phyloP scores from a whole-genome alignment of 2,113 vertebrate genomes.

The Psittacara wagleri region DNA sequence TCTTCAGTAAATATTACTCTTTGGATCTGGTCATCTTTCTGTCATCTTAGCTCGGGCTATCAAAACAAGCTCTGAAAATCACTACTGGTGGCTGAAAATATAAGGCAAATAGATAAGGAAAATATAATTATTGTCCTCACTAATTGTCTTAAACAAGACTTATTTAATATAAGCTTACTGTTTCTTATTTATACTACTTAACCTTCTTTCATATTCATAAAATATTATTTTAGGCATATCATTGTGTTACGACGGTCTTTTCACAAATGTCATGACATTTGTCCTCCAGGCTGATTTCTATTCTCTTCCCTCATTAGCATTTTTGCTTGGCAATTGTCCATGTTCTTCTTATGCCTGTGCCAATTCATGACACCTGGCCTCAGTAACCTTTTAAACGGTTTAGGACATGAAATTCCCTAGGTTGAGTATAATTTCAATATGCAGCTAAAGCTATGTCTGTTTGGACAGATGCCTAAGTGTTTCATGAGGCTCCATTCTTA shows the following conservation, averaged over 20 bases:
- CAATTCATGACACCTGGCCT: conserved; percentile 38
- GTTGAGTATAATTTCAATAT: background rate
- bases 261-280: conserved; percentile 62
- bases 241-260: background rate
- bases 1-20: background rate
- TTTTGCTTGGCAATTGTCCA: background rate
- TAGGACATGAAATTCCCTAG: background rate
- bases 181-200: conserved; percentile 3
- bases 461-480: background rate
- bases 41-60: background rate
- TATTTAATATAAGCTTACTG: background rate
- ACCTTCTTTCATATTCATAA: conserved; percentile 17
- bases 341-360: conserved; percentile 15
- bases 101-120: background rate
- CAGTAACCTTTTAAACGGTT: conserved; percentile 37
- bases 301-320: conserved; percentile 31
- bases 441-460: background rate
- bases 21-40: background rate
- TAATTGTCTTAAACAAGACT: background rate
- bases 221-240: background rate
- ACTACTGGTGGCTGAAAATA: background rate
- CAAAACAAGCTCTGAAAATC: background rate
- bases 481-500: background rate
- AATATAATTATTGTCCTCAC: background rate
- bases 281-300: conserved; percentile 10